Base-by-base conservation (phyloP, 2,888 invertebrate genomes). In the Lysandra bellargus region DNA sequence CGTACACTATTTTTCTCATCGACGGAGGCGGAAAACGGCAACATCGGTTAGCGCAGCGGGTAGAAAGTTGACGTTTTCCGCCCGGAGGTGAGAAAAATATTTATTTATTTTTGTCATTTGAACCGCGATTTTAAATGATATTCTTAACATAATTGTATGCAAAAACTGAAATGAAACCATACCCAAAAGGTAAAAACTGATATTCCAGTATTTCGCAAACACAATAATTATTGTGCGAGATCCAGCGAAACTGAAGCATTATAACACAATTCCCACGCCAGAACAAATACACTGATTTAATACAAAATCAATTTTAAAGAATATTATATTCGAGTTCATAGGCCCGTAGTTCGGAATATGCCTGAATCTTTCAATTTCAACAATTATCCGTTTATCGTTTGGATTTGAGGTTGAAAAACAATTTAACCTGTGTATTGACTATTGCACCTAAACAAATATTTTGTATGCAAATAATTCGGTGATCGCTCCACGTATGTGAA, bases 281-380 rank as follows among this genome's bases (percentile, higher is more conserved):
- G 60, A 79, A 73, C 73, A 60, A 79, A 79, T 74, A 79, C 57
- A 79, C 79, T 64, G 78, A 73, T 78, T 78, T 73, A 78, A 78
- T 78, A 78, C 78, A 40, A 72, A 78, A 78, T 78, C 78, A 60
- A 79, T 79, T 74, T 79, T 79, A 17, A 61, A 61, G 61, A 61
- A 61, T 61, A 61, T n/a, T 60, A 60, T n/a, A 61, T 61, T 61
- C 61, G 23, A n/a, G 61, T 1, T 23, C 2, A 61, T 61, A 61
- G 1, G 1, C 23, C n/a, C 73, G 78, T 69, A 57, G 17, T 17
- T 57, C 75, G 78, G 4, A 73, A 74, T 75, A 49, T 75, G 75
- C 5, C 53, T 75, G 53, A 75, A 75, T 81, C 78, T 80, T 53
- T 79, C 80, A 78, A 81, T 80, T 79, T 78, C 79, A 79, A 73